Base-by-base conservation (phyloP, 2,888 invertebrate genomes). In the Leptopilina myrica region DNA sequence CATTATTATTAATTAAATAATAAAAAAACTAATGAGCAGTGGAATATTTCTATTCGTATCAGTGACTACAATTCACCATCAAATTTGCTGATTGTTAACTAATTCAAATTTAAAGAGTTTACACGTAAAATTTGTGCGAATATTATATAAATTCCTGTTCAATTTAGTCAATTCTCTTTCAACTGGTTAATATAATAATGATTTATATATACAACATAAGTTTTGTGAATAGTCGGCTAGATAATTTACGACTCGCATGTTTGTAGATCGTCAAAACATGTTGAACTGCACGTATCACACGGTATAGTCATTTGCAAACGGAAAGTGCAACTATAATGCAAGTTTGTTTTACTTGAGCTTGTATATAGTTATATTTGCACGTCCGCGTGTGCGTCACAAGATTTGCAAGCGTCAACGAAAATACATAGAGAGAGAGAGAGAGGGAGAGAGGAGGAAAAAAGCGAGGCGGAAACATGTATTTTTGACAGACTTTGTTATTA, bases 261-360 rank as follows among this genome's bases (percentile, higher is more conserved):
- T 67, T 12, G 49, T n/a, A 67, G 67, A 67, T 49, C 67, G 67
- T 59, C 59, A 59, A 59, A 20, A 59, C 59, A 15, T 15, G n/a
- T n/a, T 15, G 33, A 33, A 33, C 33, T 59, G n/a, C 46, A 46
- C 8, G 46, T 46, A 46, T 65, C 65, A 7, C 33, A 40, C 2
- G 40, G 14, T 65, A 40, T 20, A 26, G 67, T 46, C 20, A 43
- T 49, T 69, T 26, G 49, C 15, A 26, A 69, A 14, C 67, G 49
- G 49, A 69, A 69, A 69, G 49, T 53, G 26, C 20, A 49, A 49
- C 67, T 49, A 69, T 69, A 49, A 49, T 20, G 67, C 14, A 49
- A 69, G 67, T 49, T 69, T 69, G 49, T 69, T 69, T 69, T 69
- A 69, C 67, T 67, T 26, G 12, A 49, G 46, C 49, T 7, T 46